Base-by-base conservation (phyloP, 35 echinoderm and acorn worm species). In the Lytechinus variegatus region DNA sequence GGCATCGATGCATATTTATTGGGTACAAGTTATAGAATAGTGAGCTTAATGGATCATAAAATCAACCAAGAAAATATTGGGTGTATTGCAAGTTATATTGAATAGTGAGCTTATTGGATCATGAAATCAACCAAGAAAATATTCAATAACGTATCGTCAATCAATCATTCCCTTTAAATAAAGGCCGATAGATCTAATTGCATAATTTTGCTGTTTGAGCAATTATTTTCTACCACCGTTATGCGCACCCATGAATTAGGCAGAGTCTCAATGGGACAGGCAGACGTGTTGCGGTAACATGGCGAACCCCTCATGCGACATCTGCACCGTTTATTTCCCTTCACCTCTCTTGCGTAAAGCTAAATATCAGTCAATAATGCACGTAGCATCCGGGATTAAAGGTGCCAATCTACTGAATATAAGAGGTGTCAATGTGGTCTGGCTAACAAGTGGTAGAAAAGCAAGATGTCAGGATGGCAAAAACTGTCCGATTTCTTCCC, bases 301-400 rank as follows among this genome's bases (percentile, higher is more conserved):
- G 66, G 66, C n/a, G 21, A 79, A 24, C 6, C 16, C 33, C 66
- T 79, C 66, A 24, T 24, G 66, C 16, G n/a, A 79, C 66, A 79
- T 79, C 66, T 79, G 66, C 66, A 79, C 66, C 66, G 66, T n/a
- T 79, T 79, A 79, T 79, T 79, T 79, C 66, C 66, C 66, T 24
- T 79, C 66, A 79, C 66, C 66, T 79, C 66, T 79, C 66, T 4
- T 6, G 16, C 66, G 66, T 79, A 79, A 79, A 71, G n/a, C 19
- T 24, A 16, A 24, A 79, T 24, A 24, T 24, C 6, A 79, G 66
- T 79, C 66, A 79, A 79, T 79, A 79, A 79, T 79, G 66, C 66
- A 79, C 19, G 66, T 6, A 79, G 66, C 66, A 24, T 79, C 66
- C n/a, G 0, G 66, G 66, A 79, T 79, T 79, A 79, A 79, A 79